Evolutionary conservation across 2,113 vertebrate species (phyloP), one percentile per base, ranked within the genome.

Genomic region (Otis tarda): DNA sequence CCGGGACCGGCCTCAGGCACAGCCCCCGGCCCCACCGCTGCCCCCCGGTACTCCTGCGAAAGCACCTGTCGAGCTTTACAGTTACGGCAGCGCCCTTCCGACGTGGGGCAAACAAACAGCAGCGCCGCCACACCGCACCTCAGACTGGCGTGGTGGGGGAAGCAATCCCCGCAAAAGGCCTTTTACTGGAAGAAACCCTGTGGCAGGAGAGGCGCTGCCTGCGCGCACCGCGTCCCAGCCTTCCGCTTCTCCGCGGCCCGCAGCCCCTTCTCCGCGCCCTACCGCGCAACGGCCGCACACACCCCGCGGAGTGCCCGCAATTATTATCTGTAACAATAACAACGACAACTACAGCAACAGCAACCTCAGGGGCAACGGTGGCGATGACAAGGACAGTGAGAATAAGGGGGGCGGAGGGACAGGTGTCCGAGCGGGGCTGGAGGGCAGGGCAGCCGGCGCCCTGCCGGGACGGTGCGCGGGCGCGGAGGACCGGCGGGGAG

Each of bases 31-130:
- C 59, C 14, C 17, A 50, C 88, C n/a, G 74, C 74, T 28, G 33
- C 64, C 49, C 68, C 41, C 52, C 30, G 2, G 4, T 63, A 61
- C 79, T 85, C 49, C 55, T 57, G 79, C 43, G 39, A 80, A 96
- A 96, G 97, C 98, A 98, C 98, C 98, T 98, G 98, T 98, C 97
- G 96, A 39, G 49, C 93, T 87, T 84, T 75, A 71, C 76, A 84
- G 87, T 83, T 89, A 74, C 47, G 57, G 37, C 12, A 30, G 39
- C 21, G 82, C 71, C 89, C 64, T 93, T 92, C 74, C 50, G 45
- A 70, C 30, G 1, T 2, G 33, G 37, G 45, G 21, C 28, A 74
- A 79, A 45, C 37, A 71, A 89, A 55, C 22, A 12, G 3, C 27
- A 70, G 25, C 47, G 56, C 20, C 60, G 21, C 41, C 57, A 4